phyloP scores from a whole-genome alignment of 2,797 vertebrate genomes.

The Menidia menidia region DNA sequence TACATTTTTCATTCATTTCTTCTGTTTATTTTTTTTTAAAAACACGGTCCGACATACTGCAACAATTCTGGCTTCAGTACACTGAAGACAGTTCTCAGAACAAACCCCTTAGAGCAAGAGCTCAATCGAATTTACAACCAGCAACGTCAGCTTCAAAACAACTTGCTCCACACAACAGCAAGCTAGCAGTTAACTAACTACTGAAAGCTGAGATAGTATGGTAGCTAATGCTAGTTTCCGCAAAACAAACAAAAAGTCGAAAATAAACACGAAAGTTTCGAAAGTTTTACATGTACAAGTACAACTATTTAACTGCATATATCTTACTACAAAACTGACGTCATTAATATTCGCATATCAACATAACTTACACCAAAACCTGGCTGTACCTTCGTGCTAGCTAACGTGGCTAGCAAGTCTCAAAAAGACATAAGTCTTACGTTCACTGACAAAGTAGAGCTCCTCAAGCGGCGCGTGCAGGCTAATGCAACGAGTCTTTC shows the following conservation, averaged over 20 bases:
- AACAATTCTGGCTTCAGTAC: neutral
- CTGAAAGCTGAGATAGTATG: conserved; percentile 4
- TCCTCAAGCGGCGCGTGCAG: conserved; percentile 14
- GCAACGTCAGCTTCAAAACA: neutral
- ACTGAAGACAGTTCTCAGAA: too few relatives aligned
- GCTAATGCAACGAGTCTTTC: neutral
- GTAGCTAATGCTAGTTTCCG: conserved; percentile 22
- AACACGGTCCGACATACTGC: neutral
- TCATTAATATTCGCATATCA: neutral
- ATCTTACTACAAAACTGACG: neutral
- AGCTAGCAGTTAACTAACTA: conserved; percentile 7
- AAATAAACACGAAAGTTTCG: neutral
- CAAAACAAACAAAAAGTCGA: neutral
- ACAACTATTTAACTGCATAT: neutral
- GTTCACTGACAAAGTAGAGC: conserved; percentile 27
- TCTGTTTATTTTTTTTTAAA: too few relatives aligned
- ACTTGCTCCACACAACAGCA: neutral
- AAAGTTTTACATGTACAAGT: neutral
- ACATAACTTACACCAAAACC: conserved; percentile 9
- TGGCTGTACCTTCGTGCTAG: conserved; percentile 5
- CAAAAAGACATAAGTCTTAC: neutral
- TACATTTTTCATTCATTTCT: too few relatives aligned
- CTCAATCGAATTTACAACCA: neutral
- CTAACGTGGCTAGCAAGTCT: neutral
- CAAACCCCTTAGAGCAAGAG: too few relatives aligned